phyloP scores from a whole-genome alignment of 2,113 vertebrate genomes.

The Ellobius talpinus region DNA sequence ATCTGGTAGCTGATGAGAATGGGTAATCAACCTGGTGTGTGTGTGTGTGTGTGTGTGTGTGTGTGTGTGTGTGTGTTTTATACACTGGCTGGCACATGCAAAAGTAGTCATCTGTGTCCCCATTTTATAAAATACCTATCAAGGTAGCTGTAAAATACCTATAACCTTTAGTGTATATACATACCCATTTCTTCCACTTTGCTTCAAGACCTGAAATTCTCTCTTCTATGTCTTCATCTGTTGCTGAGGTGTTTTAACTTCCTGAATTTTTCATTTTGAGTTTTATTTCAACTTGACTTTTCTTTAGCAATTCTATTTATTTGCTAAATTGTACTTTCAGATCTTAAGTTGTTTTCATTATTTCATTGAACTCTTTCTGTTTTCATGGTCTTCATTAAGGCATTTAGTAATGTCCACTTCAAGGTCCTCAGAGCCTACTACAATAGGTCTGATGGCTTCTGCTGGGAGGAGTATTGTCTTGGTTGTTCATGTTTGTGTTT shows the following conservation, averaged over 20 bases:
- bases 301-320: background rate
- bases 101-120: background rate
- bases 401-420: background rate
- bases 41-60: background rate
- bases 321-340: background rate
- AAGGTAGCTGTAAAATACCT: conserved; percentile 29
- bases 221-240: background rate
- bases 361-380: background rate
- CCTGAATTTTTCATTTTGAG: background rate
- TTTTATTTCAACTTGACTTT: background rate
- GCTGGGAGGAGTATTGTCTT: background rate
- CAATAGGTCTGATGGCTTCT: background rate
- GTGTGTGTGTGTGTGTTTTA: background rate
- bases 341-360: background rate
- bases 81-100: background rate
- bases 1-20: background rate
- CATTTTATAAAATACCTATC: conserved; percentile 35
- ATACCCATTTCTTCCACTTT: background rate
- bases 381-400: background rate
- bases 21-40: background rate
- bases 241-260: background rate
- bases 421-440: background rate
- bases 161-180: background rate
- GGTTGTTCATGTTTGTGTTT: background rate
- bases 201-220: background rate